Evolutionary conservation across 2,888 invertebrate species (phyloP).

Genomic region (Eueremaeus valkanovi): DNA sequence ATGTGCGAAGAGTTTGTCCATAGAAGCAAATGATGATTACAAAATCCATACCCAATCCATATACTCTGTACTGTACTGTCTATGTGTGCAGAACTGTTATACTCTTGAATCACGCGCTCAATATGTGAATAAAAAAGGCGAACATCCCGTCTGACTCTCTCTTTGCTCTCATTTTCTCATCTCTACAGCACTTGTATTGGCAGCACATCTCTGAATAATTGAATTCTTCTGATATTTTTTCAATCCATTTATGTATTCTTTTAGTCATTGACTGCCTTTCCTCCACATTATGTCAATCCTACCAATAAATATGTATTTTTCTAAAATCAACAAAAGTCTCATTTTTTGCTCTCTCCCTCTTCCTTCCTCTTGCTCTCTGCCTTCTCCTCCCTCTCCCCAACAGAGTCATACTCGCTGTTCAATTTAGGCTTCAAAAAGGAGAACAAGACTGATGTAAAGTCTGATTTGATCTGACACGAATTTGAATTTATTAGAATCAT

Average conservation of each 20-base stretch:
- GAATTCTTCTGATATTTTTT: too few species aligned
- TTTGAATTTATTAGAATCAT: conserved; percentile 12
- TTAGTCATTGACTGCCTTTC: neutral
- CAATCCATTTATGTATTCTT: too few species aligned
- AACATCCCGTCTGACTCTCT: neutral
- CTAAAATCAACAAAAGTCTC: neutral
- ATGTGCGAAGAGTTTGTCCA: neutral
- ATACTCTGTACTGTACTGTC: neutral
- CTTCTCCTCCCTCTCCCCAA: neutral
- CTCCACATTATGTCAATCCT: neutral
- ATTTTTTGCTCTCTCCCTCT: too few species aligned
- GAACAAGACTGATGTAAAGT: neutral
- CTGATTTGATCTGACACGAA: neutral
- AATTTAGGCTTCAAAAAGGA: too few species aligned
- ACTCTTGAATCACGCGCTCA: neutral
- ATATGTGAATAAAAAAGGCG: neutral
- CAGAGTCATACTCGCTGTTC: too few species aligned
- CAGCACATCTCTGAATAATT: too few species aligned
- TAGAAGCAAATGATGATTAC: conserved; percentile 12
- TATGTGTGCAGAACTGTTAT: too few species aligned
- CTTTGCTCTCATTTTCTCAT: too few species aligned
- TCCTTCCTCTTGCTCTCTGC: neutral
- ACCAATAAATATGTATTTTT: conserved; percentile 1
- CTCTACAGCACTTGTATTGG: too few species aligned
- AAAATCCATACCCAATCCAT: conserved; percentile 4